A percentile compares a stretch with the other conserved stretches of the same genome.
Evolutionary conservation across 1,140 invertebrate species (phyloP).

Genomic region (Drosophila melanica): DNA sequence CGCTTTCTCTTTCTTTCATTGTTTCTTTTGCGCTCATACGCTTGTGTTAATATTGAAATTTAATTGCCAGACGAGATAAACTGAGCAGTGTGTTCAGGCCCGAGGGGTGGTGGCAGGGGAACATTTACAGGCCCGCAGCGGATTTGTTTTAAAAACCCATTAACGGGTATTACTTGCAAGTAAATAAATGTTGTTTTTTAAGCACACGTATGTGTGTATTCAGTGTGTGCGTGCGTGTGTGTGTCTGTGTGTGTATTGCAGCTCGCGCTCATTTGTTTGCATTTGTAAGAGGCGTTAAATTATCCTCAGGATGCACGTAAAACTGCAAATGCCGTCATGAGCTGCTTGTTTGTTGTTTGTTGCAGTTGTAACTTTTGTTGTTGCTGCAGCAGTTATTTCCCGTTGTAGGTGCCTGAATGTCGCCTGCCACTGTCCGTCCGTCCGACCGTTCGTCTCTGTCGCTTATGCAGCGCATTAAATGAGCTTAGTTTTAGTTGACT

Average conservation of each 20-base stretch:
- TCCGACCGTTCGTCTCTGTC: constrained; percentile 35
- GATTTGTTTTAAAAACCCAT: constrained; percentile 82
- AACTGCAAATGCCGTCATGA: constrained; percentile 69
- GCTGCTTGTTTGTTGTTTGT: constrained; percentile 40
- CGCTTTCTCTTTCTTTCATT: neutral
- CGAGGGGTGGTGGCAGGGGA: neutral
- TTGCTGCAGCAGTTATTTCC: constrained; percentile 51
- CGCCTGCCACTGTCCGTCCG: constrained; percentile 1
- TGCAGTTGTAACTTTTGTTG: constrained; percentile 24
- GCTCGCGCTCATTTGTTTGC: constrained; percentile 73
- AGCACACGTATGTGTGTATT: neutral
- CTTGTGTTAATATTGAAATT: constrained; percentile 72
- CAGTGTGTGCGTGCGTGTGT: neutral
- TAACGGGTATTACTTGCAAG: constrained; percentile 79
- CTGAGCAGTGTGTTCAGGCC: constrained; percentile 1
- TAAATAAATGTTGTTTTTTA: constrained; percentile 75
- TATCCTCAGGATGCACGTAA: constrained; percentile 79
- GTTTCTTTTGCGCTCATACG: constrained; percentile 7
- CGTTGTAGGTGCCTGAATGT: constrained; percentile 45
- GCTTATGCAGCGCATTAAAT: constrained; percentile 77
- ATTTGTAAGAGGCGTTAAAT: constrained; percentile 79
- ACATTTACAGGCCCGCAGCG: constrained; percentile 69
- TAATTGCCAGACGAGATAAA: constrained; percentile 61
- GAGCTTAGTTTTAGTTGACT: constrained; percentile 81
- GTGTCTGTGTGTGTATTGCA: constrained; percentile 23